Conservation (phyloP, 1,140 invertebrate species). For the Drosophila willistoni region DNA sequence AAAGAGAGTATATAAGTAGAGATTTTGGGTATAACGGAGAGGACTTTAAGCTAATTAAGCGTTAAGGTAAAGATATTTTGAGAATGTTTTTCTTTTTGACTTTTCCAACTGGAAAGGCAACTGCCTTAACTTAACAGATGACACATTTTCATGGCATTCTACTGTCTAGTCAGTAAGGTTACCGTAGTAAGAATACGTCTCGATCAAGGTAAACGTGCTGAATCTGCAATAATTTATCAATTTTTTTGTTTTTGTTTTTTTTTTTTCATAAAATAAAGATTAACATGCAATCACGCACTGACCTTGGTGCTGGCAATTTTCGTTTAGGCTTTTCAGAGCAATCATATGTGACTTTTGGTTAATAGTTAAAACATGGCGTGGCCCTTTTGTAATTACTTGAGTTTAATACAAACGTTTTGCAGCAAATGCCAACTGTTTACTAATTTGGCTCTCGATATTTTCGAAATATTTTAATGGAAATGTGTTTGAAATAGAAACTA, state of each 20-base stretch:
- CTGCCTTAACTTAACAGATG: not conserved
- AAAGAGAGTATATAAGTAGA: no score
- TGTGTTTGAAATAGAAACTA: slow-evolving; percentile 16
- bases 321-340: not conserved
- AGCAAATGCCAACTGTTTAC: not conserved
- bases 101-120: no score
- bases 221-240: slow-evolving; percentile 7
- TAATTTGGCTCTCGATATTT: not conserved
- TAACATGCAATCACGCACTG: slow-evolving; percentile 7
- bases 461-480: slow-evolving; percentile 43
- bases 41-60: no score
- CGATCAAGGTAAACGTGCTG: not conserved
- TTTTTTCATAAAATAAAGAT: not conserved
- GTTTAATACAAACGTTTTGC: not conserved
- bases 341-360: slow-evolving; percentile 1
- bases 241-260: not conserved
- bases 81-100: no score
- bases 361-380: not conserved
- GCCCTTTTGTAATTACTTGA: not conserved
- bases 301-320: slow-evolving; percentile 1
- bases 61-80: no score
- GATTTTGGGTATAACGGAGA: no score
- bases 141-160: not conserved
- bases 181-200: not conserved
- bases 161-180: not conserved